phyloP scores from a whole-genome alignment of 2,888 invertebrate species.

The Yponomeuta sedellus region DNA sequence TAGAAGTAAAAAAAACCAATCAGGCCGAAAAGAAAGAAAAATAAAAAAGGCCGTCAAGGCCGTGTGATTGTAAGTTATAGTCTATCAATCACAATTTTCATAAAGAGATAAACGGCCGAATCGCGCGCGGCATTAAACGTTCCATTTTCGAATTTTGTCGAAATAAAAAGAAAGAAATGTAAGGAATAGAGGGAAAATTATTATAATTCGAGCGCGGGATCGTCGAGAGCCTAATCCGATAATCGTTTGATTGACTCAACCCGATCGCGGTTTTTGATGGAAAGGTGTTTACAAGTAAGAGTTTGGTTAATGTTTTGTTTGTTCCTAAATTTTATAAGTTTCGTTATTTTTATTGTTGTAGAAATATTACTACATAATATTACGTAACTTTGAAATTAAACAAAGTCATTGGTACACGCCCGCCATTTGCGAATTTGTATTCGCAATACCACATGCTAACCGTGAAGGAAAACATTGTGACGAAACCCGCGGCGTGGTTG shows the following conservation, averaged over 20 bases:
- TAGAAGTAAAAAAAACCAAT: background rate
- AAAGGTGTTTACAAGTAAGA: background rate
- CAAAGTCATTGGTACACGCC: no score
- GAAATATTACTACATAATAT: no score
- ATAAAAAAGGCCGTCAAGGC: background rate
- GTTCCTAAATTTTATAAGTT: background rate
- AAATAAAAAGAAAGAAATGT: background rate
- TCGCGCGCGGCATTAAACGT: constrained; percentile 8
- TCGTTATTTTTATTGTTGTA: no score
- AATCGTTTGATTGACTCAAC: constrained; percentile 36
- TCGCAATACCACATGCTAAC: no score
- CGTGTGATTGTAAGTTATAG: constrained; percentile 1
- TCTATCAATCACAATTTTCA: constrained; percentile 35
- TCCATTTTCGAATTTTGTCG: background rate
- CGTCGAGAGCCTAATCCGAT: constrained; percentile 45
- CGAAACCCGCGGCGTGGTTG: no score
- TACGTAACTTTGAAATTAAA: no score
- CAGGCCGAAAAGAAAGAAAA: background rate
- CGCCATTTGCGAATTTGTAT: no score
- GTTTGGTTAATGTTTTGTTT: constrained; percentile 1
- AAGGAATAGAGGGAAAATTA: constrained; percentile 35
- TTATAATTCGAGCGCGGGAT: constrained; percentile 42
- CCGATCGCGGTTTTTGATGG: background rate
- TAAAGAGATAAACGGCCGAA: constrained; percentile 26
- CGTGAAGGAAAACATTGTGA: no score